phyloP scores from a whole-genome alignment of 30 jellyfish, hydroid and myxozoan genomes.

The Hydractinia symbiolongicarpus region DNA sequence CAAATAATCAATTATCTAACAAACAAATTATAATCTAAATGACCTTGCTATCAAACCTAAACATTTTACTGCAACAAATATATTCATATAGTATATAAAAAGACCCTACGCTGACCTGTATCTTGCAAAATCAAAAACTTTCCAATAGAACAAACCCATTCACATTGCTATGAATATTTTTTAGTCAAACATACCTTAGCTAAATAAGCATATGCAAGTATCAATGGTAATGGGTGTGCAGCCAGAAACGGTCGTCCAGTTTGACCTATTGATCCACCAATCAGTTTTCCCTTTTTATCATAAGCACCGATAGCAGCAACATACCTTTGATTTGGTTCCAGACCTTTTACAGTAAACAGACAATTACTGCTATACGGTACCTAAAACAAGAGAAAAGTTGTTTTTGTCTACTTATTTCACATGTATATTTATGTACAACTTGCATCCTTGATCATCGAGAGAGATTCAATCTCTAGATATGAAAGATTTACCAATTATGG shows the following conservation, averaged over 20 bases:
- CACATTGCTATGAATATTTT: not conserved
- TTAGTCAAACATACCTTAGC: conserved; percentile 52
- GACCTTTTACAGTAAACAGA: conserved; percentile 39
- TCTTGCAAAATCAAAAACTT: too few relatives aligned
- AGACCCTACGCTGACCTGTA: too few relatives aligned
- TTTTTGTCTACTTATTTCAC: not conserved
- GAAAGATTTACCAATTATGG: too few relatives aligned
- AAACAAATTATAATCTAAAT: too few relatives aligned
- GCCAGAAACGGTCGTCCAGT: conserved; percentile 68
- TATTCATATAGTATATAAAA: too few relatives aligned
- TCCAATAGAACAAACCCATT: not conserved
- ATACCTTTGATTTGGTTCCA: conserved; percentile 56
- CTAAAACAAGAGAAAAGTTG: conserved; percentile 13
- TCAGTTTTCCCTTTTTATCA: conserved; percentile 42
- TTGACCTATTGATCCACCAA: conserved; percentile 69
- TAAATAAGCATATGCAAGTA: conserved; percentile 60
- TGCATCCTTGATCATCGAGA: too few relatives aligned
- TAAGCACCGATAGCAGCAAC: conserved; percentile 95
- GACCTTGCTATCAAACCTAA: too few relatives aligned
- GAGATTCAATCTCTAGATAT: too few relatives aligned
- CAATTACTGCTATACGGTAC: conserved; percentile 41
- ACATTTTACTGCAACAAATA: too few relatives aligned
- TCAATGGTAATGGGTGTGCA: conserved; percentile 49
- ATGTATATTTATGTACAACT: too few relatives aligned
- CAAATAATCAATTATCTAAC: too few relatives aligned